These are phyloP conservation scores for Chamaea fasciata DNA, from an alignment of 2,113 vertebrate genomes.

Conservation along the genomic window DNA sequence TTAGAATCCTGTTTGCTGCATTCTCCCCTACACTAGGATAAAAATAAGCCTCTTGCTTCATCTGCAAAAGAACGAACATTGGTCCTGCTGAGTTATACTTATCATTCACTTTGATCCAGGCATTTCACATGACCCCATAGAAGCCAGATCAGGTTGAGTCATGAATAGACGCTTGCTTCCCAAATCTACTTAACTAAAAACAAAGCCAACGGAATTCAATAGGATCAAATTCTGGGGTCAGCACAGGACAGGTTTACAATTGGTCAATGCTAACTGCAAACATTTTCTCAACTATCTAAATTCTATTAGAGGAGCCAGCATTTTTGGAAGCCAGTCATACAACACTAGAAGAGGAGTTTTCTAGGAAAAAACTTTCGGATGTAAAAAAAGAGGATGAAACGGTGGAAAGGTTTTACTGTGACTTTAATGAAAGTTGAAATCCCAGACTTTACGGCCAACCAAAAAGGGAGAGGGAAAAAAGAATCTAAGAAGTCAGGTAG, in stretches of 20 bases:
- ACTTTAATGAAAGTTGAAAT: neutral
- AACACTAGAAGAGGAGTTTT: neutral
- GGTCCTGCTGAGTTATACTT: slow-evolving; percentile 43
- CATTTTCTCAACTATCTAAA: neutral
- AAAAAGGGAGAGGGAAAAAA: neutral
- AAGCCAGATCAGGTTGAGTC: slow-evolving; percentile 44
- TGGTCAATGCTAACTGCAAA: slow-evolving; percentile 1
- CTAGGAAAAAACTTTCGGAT: neutral
- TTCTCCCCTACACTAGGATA: neutral
- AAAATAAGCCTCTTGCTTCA: neutral
- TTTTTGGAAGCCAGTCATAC: neutral
- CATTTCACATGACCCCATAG: slow-evolving; percentile 51
- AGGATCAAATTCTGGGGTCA: slow-evolving; percentile 11
- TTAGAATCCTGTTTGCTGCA: neutral
- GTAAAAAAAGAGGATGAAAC: neutral
- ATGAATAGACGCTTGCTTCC: slow-evolving; percentile 57
- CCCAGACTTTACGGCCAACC: neutral
- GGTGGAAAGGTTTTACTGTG: neutral
- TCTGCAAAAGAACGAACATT: neutral
- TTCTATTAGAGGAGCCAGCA: neutral
- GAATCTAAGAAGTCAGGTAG: neutral
- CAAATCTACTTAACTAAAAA: slow-evolving; percentile 61
- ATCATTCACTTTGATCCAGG: slow-evolving; percentile 36
- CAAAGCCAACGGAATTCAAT: slow-evolving; percentile 55
- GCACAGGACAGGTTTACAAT: slow-evolving; percentile 46